These are phyloP conservation scores for Styela plicata DNA, from an alignment of 23 tunicate species.

Conservation along the genomic window DNA sequence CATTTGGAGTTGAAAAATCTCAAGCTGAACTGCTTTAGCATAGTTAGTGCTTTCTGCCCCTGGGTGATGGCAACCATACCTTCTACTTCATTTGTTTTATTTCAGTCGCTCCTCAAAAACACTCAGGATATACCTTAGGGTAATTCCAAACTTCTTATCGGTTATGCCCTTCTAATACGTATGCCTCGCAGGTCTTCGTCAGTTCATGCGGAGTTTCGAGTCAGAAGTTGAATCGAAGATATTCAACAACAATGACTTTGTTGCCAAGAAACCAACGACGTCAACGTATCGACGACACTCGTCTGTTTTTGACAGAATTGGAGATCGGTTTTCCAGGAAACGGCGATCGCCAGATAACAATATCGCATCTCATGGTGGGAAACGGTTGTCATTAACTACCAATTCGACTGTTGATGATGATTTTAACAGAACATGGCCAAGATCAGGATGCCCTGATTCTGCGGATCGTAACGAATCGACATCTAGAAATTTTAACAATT, in stretches of 20 bases:
- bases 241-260: background rate
- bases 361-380: background rate
- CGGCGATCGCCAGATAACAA: background rate
- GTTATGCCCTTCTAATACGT: too few species aligned
- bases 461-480: too few species aligned
- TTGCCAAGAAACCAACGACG: background rate
- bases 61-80: too few species aligned
- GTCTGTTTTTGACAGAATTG: background rate
- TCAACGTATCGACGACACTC: background rate
- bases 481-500: too few species aligned
- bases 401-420: background rate
- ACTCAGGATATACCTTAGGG: too few species aligned
- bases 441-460: too few species aligned
- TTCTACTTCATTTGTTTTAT: too few species aligned
- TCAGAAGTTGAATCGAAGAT: background rate
- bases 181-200: background rate
- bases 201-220: background rate
- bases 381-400: background rate
- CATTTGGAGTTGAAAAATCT: too few species aligned
- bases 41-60: too few species aligned
- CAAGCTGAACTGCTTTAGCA: too few species aligned
- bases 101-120: too few species aligned
- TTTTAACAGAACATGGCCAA: background rate
- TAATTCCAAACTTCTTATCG: too few species aligned
- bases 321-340: background rate